Evolutionary conservation across 2,113 vertebrate genomes (phyloP).

Genomic region (Sardina pilchardus): DNA sequence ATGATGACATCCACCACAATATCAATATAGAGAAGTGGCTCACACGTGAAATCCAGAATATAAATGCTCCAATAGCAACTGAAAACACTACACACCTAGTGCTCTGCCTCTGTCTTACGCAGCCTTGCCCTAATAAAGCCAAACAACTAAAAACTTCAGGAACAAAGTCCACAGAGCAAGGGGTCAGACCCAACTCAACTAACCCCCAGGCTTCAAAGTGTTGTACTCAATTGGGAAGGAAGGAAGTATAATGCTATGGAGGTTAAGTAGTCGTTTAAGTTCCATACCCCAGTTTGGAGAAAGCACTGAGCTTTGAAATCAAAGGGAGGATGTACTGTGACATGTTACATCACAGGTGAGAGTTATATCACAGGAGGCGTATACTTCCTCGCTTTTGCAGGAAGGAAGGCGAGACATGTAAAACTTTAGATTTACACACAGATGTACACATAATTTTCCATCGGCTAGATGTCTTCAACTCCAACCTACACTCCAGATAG

Average conservation of each 20-base stretch:
- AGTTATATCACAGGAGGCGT: background rate
- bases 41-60: background rate
- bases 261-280: background rate
- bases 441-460: background rate
- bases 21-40: background rate
- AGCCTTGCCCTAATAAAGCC: background rate
- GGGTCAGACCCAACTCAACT: background rate
- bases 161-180: background rate
- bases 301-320: background rate
- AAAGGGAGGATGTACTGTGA: background rate
- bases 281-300: background rate
- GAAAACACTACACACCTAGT: background rate
- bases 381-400: background rate
- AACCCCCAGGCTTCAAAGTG: background rate
- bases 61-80: background rate
- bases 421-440: background rate
- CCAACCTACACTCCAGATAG: too few species aligned
- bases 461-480: background rate
- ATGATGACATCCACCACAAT: background rate
- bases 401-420: background rate
- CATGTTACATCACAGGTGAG: background rate
- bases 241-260: background rate
- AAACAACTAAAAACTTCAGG: background rate
- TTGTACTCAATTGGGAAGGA: background rate
- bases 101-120: background rate